Evolutionary conservation across 2,888 invertebrate genomes (phyloP).

Genomic region (Nomada ferruginata): DNA sequence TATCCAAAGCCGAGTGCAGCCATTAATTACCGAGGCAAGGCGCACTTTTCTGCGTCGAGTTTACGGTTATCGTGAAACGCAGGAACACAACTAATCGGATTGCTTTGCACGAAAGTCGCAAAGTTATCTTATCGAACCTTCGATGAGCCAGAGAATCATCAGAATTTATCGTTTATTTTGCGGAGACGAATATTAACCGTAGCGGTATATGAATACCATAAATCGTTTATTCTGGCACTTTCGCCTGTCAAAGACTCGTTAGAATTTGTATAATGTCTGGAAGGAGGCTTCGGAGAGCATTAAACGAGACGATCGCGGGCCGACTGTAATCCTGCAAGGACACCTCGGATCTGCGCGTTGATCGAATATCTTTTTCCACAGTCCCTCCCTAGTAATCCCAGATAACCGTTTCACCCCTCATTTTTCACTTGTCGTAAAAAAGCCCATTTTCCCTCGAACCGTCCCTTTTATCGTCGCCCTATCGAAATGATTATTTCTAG

Average conservation of each 20-base stretch:
- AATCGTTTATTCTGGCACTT: constrained; percentile 43
- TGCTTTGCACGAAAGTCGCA: constrained; percentile 10
- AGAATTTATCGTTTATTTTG: not conserved
- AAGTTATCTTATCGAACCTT: constrained; percentile 41
- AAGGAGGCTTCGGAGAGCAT: constrained; percentile 28
- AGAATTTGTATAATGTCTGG: constrained; percentile 56
- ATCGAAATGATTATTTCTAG: constrained; percentile 7
- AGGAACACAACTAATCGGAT: constrained; percentile 24
- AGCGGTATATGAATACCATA: not conserved
- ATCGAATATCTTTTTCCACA: constrained; percentile 39
- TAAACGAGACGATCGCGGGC: constrained; percentile 20
- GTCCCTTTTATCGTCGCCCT: not conserved
- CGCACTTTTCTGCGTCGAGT: not conserved
- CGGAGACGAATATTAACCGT: not conserved
- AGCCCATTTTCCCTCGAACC: not conserved
- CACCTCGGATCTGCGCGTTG: constrained; percentile 31
- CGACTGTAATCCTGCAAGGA: constrained; percentile 31
- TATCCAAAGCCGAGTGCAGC: constrained; percentile 14
- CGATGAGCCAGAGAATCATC: not conserved
- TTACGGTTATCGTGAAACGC: constrained; percentile 12
- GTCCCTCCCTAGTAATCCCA: constrained; percentile 22
- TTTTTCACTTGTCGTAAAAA: constrained; percentile 34
- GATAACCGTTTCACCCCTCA: constrained; percentile 27
- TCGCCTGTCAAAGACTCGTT: constrained; percentile 28
- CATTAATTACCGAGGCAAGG: constrained; percentile 21